These are phyloP conservation scores for Pleuronectes platessa DNA, from an alignment of 2,113 vertebrate species.

Conservation along the genomic window DNA sequence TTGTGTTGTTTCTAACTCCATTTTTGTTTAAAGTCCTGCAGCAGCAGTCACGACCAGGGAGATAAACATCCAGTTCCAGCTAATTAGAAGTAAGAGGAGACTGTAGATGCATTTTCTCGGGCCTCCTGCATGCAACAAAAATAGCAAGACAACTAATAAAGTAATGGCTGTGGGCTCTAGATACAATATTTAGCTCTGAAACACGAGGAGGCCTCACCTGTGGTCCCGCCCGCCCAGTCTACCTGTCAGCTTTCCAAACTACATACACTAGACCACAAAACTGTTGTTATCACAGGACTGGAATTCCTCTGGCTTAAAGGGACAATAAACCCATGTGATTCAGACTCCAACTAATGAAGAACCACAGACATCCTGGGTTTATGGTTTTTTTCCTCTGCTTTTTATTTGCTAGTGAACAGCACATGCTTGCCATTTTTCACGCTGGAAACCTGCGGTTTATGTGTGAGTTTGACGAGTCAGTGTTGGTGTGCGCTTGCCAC, in stretches of 20 bases:
- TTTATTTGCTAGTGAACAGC: slow-evolving; percentile 8
- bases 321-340: slow-evolving; percentile 47
- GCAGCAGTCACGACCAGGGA: slow-evolving; percentile 58
- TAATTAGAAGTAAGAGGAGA: slow-evolving; percentile 42
- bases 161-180: slow-evolving; percentile 21
- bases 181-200: slow-evolving; percentile 60
- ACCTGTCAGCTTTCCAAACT: slow-evolving; percentile 69
- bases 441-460: slow-evolving; percentile 49
- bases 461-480: slow-evolving; percentile 41
- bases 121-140: slow-evolving; percentile 16
- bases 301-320: slow-evolving; percentile 51
- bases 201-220: slow-evolving; percentile 71
- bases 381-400: slow-evolving; percentile 7
- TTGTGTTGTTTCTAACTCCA: slow-evolving; percentile 56
- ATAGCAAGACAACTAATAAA: slow-evolving; percentile 19
- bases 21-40: slow-evolving; percentile 58
- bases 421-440: slow-evolving; percentile 19
- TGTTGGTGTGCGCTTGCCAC: slow-evolving; percentile 9
- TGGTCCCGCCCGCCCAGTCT: slow-evolving; percentile 39
- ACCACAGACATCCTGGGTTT: slow-evolving; percentile 8
- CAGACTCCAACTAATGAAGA: slow-evolving; percentile 8
- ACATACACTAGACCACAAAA: slow-evolving; percentile 66
- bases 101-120: slow-evolving; percentile 2
- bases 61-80: slow-evolving; percentile 58
- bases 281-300: slow-evolving; percentile 62